Conservation (phyloP, 2,888 invertebrate species). For the Pinctada fucata region DNA sequence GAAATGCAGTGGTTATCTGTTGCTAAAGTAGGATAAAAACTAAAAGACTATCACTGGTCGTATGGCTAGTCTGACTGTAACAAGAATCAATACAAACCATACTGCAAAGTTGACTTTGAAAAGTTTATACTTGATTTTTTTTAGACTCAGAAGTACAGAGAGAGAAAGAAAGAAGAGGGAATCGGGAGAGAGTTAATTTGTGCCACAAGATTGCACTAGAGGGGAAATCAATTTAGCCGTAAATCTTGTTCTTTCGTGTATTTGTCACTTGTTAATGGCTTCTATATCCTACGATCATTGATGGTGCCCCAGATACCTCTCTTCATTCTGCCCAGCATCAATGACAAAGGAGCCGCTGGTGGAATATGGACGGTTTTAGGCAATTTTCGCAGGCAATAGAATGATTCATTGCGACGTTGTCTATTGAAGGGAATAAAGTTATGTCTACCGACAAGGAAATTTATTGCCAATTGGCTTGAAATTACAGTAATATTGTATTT, state of each 20-base stretch:
- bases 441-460: background rate
- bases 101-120: no score
- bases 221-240: background rate
- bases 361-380: background rate
- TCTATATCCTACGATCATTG: background rate
- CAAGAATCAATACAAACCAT: no score
- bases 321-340: background rate
- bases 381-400: background rate
- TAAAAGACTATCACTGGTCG: no score
- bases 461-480: background rate
- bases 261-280: slow-evolving; percentile 2
- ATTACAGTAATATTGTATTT: background rate
- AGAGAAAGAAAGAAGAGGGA: no score
- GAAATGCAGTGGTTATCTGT: no score
- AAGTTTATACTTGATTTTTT: no score
- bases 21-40: no score
- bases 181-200: no score
- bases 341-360: background rate
- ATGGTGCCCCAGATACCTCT: background rate
- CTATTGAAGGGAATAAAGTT: background rate
- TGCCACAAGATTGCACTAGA: no score
- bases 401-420: background rate
- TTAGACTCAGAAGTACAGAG: no score
- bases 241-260: slow-evolving; percentile 1
- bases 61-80: no score